Evolutionary conservation across 2,888 invertebrate genomes (phyloP).

Genomic region (Netelia inedita): DNA sequence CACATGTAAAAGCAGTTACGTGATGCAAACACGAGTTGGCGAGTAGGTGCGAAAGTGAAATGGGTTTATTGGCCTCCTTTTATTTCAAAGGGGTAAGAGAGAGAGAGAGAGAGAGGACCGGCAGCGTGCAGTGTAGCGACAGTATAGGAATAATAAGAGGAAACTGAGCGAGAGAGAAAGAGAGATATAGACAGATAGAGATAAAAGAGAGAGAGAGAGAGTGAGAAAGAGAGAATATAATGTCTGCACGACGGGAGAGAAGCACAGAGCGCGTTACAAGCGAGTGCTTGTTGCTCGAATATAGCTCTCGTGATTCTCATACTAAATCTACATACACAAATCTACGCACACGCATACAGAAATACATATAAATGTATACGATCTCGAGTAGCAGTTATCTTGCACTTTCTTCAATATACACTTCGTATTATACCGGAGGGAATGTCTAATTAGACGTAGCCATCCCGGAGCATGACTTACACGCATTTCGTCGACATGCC

Average conservation of each 20-base stretch:
- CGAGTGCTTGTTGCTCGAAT: conserved; percentile 60
- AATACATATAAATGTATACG: not conserved
- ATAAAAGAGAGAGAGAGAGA: conserved; percentile 15
- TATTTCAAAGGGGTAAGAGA: conserved; percentile 42
- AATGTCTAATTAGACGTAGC: conserved; percentile 60
- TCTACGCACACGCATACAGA: not conserved
- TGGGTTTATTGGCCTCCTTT: conserved; percentile 53
- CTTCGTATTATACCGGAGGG: conserved; percentile 8
- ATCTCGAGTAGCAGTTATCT: conserved; percentile 5
- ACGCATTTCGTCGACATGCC: conserved; percentile 17
- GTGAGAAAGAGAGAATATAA: conserved; percentile 16
- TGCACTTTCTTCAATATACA: conserved; percentile 28
- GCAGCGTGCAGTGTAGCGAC: conserved; percentile 14
- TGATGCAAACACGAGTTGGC: conserved; percentile 28
- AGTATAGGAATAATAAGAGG: conserved; percentile 39
- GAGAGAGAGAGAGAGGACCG: not conserved
- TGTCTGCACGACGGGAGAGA: conserved; percentile 10
- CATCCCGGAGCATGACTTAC: conserved; percentile 40
- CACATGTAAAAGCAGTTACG: not conserved
- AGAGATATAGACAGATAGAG: conserved; percentile 21
- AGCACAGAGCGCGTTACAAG: conserved; percentile 44
- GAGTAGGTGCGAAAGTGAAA: conserved; percentile 52
- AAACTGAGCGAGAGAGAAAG: conserved; percentile 37
- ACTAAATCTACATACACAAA: not conserved
- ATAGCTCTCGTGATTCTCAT: conserved; percentile 48